These are phyloP conservation scores for Erebia palarica DNA, from an alignment of 2,888 invertebrate species.

Conservation along the genomic window DNA sequence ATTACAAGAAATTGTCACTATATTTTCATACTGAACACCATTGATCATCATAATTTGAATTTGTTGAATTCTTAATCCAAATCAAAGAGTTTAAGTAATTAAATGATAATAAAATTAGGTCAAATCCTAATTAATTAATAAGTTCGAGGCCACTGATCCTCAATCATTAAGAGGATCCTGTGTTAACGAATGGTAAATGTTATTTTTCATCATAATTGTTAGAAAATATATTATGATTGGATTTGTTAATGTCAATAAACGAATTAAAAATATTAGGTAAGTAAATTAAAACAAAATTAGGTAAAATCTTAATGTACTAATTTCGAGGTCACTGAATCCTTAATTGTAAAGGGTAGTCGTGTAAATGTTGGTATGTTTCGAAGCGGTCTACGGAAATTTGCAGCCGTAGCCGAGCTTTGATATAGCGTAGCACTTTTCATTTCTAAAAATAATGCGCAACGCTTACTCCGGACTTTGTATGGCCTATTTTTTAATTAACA, in stretches of 20 bases:
- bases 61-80: background rate
- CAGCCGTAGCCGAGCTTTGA: constrained; percentile 25
- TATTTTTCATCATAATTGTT: too few species aligned
- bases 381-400: constrained; percentile 30
- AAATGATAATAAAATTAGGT: background rate
- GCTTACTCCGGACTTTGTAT: constrained; percentile 24
- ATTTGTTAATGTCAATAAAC: background rate
- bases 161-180: too few species aligned
- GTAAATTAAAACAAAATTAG: background rate
- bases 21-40: constrained; percentile 58
- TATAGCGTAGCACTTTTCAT: constrained; percentile 34
- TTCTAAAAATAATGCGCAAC: constrained; percentile 36
- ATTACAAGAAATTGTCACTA: constrained; percentile 78
- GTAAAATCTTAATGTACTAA: background rate
- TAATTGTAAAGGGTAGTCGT: background rate
- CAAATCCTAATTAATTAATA: background rate
- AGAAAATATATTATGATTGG: background rate
- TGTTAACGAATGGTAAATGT: too few species aligned
- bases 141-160: background rate
- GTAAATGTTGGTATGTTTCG: constrained; percentile 6
- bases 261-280: too few species aligned
- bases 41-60: constrained; percentile 19
- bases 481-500: constrained; percentile 11
- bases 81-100: background rate
- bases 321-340: constrained; percentile 1